Evolutionary conservation across 1,140 invertebrate genomes (phyloP).

Genomic region (Neodiprion virginianus): DNA sequence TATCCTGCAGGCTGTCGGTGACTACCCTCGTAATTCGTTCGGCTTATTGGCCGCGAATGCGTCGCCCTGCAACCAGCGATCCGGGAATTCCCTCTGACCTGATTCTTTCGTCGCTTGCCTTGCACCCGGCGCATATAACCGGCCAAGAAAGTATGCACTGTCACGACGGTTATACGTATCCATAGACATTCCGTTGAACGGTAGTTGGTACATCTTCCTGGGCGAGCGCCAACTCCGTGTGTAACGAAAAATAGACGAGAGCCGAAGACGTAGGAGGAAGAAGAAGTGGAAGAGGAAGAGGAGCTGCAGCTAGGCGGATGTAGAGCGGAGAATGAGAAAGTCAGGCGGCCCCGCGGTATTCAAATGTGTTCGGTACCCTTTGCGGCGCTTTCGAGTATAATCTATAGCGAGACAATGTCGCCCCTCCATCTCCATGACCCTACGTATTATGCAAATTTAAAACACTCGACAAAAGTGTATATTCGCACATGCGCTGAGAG

Average conservation of each 20-base stretch:
- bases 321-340: neutral
- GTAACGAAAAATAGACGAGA: neutral
- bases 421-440: neutral
- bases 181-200: neutral
- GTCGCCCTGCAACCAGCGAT: neutral
- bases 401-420: neutral
- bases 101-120: no score
- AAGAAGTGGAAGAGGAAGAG: no score
- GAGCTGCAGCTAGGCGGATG: no score
- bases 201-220: constrained; percentile 4
- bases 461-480: no score
- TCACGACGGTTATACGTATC: no score
- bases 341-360: neutral
- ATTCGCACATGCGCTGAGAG: no score
- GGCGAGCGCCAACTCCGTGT: constrained; percentile 1
- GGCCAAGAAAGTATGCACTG: neutral
- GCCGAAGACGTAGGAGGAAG: no score
- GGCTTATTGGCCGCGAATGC: no score
- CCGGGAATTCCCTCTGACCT: no score
- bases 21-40: no score
- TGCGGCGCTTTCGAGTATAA: neutral
- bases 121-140: neutral
- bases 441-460: neutral
- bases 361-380: neutral
- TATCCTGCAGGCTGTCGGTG: no score